Base-by-base conservation (phyloP, 92 coral and sea anemone species). In the Porites evermanni region DNA sequence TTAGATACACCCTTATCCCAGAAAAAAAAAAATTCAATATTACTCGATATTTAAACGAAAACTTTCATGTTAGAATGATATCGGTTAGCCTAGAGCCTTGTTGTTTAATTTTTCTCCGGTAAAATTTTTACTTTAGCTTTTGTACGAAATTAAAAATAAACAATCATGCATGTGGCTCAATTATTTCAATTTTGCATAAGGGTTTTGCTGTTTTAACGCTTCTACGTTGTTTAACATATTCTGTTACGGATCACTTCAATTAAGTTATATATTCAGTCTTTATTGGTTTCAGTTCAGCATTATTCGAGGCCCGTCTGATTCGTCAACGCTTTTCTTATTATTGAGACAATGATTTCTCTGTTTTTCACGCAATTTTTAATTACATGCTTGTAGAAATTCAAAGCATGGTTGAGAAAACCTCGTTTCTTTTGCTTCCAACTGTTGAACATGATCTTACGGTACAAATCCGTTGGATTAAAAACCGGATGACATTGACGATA, bases 91-190 rank as follows among this genome's bases (percentile, higher is more conserved):
- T 14, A 2, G n/a, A 47, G 18, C 7, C 24, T 11, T 14, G 14
- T 3, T 58, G 17, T 29, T 76, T 0, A 76, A 58, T 58, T 59
- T 26, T 8, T n/a, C 38, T 53, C 20, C 7, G 4, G 47, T 3
- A 7, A 64, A 10, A 32, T 14, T 38, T 38, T 38, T 60, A 12
- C 20, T 54, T 64, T 64, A 2, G 10, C 19, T 80, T 14, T 11
- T 80, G 13, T 26, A 80, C 13, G 44, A 80, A 80, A 67, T 67
- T 80, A 21, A 47, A 67, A 67, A 80, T 67, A 67, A 53, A 67
- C 32, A 29, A 29, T 29, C 84, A 80, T 67, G 51, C 18, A 53
- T 19, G 65, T 47, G 71, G 32, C 19, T 58, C 72, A 21, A 67
- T 18, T 47, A 19, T 26, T 79, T 21, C 53, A 18, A 20, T 53